These are phyloP conservation scores for Berghia stephanieae DNA, from an alignment of 1,140 invertebrate species.

Conservation along the genomic window DNA sequence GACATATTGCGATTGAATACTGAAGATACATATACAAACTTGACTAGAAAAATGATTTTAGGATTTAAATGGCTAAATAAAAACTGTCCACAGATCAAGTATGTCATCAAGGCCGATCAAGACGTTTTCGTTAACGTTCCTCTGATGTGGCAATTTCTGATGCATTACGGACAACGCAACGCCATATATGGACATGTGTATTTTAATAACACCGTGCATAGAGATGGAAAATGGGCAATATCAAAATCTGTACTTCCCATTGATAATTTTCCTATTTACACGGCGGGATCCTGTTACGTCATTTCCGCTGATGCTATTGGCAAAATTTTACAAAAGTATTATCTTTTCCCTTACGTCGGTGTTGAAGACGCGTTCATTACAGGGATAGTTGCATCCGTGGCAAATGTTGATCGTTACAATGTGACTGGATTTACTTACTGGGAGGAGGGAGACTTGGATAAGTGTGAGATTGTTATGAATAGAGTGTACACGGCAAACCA, in stretches of 20 bases:
- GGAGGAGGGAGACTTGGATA: slow-evolving; percentile 1
- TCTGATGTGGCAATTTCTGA: slow-evolving; percentile 42
- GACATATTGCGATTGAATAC: slow-evolving; percentile 28
- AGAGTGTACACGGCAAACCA: too few relatives aligned
- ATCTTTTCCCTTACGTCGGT: slow-evolving; percentile 48
- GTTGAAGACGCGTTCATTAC: slow-evolving; percentile 69
- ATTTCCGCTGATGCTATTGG: slow-evolving; percentile 45
- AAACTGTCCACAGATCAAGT: slow-evolving; percentile 60
- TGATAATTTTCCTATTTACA: slow-evolving; percentile 52
- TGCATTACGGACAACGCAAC: slow-evolving; percentile 25
- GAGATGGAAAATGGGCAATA: slow-evolving; percentile 48
- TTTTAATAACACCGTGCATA: slow-evolving; percentile 37
- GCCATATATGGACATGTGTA: slow-evolving; percentile 37
- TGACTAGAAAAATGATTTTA: slow-evolving; percentile 26
- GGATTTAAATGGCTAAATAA: not conserved
- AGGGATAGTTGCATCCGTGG: slow-evolving; percentile 60
- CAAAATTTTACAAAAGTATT: slow-evolving; percentile 44
- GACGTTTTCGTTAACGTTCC: slow-evolving; percentile 70
- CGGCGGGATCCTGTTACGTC: slow-evolving; percentile 55
- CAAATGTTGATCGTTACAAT: slow-evolving; percentile 37
- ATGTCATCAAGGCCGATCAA: slow-evolving; percentile 70
- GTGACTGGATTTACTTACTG: slow-evolving; percentile 32
- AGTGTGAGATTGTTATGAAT: slow-evolving; percentile 31
- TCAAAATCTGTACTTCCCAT: slow-evolving; percentile 44
- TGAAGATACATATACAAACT: slow-evolving; percentile 20